These are phyloP conservation scores for Phrynocephalus forsythii DNA, from an alignment of 2,797 vertebrate species.

Conservation along the genomic window DNA sequence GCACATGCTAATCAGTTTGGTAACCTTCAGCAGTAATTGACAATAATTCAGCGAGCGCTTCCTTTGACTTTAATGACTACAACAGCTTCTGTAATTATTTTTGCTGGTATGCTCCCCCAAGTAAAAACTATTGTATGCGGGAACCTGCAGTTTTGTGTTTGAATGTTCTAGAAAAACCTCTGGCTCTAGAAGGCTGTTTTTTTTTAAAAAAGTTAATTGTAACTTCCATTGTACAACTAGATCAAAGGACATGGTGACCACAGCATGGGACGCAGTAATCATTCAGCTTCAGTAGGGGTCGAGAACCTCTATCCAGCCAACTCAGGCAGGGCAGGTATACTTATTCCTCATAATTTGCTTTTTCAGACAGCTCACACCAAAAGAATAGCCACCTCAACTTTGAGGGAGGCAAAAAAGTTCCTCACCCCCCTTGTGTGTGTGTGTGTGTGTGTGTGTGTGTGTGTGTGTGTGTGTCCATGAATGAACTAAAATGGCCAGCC, in stretches of 20 bases:
- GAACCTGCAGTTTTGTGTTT: slow-evolving; percentile 3
- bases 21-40: slow-evolving; percentile 51
- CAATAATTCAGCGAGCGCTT: slow-evolving; percentile 39
- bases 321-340: not conserved
- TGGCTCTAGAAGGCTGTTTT: slow-evolving; percentile 9
- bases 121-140: slow-evolving; percentile 23
- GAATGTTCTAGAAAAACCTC: slow-evolving; percentile 31
- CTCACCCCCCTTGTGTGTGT: no score
- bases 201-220: slow-evolving; percentile 15
- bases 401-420: no score
- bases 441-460: no score
- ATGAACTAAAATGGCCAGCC: no score
- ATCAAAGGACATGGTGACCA: not conserved
- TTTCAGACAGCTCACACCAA: no score
- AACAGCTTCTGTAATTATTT: slow-evolving; percentile 54
- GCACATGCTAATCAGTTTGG: slow-evolving; percentile 42
- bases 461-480: no score
- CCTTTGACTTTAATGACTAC: slow-evolving; percentile 44
- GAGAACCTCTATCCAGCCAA: no score
- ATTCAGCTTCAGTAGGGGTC: not conserved
- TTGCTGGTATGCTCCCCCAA: slow-evolving; percentile 22
- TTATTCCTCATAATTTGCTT: no score
- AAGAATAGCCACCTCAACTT: no score
- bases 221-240: not conserved
- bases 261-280: not conserved